These are phyloP conservation scores for Clanis bilineata DNA, from an alignment of 2,888 invertebrate species.

Conservation along the genomic window DNA sequence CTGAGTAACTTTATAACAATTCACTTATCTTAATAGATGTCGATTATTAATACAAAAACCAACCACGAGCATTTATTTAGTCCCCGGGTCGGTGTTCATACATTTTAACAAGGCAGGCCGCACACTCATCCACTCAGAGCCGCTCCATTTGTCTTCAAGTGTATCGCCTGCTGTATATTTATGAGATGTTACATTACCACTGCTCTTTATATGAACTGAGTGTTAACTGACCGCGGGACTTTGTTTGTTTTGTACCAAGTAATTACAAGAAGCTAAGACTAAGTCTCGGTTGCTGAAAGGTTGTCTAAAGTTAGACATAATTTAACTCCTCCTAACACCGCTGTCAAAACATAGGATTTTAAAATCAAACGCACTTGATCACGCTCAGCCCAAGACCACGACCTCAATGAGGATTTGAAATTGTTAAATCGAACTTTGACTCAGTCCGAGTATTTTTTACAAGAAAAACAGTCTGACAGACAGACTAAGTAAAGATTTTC, in stretches of 20 bases:
- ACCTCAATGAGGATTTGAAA: too few relatives aligned
- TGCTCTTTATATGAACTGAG: not conserved
- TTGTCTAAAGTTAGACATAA: too few relatives aligned
- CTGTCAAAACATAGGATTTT: too few relatives aligned
- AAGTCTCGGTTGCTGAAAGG: too few relatives aligned
- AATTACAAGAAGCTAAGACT: not conserved
- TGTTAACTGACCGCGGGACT: not conserved
- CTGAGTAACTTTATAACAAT: too few relatives aligned
- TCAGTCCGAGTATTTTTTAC: too few relatives aligned
- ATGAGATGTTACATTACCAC: constrained; percentile 49
- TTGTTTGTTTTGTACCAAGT: not conserved
- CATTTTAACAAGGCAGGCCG: constrained; percentile 64
- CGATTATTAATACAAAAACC: constrained; percentile 2
- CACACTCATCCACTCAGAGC: constrained; percentile 32
- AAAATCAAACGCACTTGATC: too few relatives aligned
- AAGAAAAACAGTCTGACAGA: too few relatives aligned
- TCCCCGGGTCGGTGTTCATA: constrained; percentile 49
- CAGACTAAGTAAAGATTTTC: too few relatives aligned
- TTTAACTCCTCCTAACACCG: too few relatives aligned
- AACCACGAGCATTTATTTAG: constrained; percentile 2
- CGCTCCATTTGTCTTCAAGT: constrained; percentile 72
- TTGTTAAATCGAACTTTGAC: too few relatives aligned
- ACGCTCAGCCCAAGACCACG: too few relatives aligned
- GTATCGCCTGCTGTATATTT: constrained; percentile 81
- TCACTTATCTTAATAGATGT: not conserved